Evolutionary conservation across 1,140 invertebrate genomes (phyloP), one percentile per base, ranked within the genome.

Genomic region (Philotrypesis tridentata): DNA sequence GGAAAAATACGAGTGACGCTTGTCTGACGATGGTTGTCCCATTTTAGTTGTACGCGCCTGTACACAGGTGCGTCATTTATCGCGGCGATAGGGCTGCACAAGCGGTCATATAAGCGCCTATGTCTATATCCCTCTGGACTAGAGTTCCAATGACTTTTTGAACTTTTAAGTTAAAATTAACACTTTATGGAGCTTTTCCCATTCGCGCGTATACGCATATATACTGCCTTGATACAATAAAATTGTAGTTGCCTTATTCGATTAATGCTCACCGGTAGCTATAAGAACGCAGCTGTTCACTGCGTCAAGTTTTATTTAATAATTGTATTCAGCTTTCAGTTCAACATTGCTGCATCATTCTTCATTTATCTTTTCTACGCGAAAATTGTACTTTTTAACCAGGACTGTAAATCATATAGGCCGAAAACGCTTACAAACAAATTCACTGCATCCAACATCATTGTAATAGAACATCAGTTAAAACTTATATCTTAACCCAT

Each of bases 1-100:
- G 37, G 31, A 31, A 67, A 75, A 75, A 63, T 75, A 61, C 60
- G 75, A 27, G 75, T 40, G 75, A 77, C 61, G 75, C 33, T 40
- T 43, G 75, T 31, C 75, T 27, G 72, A 14, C 48, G 48, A 17
- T 17, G 48, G 48, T 55, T 70, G 67, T 33, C 67, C 67, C 70
- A 48, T n/a, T 74, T 60, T 17, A 21, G 25, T 43, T 55, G 11
- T 55, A 23, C 74, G 48, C 60, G 48, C 27, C 31, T 60, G 33
- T 72, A 43, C 40, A 61, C 29, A 7, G 12, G n/a, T 65, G 60
- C 55, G 61, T 67, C 29, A 48, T 65, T 77, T 43, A 77, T 67
- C 33, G 33, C 63, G 37, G 21, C 17, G n/a, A 65, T 63, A 37
- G 33, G 17, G 72, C 8, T 21, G 23, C 40, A n/a, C 40, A 48